Evolutionary conservation across 92 coral and sea anemone species (phyloP), one percentile per base, ranked within the genome.

Genomic region (Zoanthus solanderi): DNA sequence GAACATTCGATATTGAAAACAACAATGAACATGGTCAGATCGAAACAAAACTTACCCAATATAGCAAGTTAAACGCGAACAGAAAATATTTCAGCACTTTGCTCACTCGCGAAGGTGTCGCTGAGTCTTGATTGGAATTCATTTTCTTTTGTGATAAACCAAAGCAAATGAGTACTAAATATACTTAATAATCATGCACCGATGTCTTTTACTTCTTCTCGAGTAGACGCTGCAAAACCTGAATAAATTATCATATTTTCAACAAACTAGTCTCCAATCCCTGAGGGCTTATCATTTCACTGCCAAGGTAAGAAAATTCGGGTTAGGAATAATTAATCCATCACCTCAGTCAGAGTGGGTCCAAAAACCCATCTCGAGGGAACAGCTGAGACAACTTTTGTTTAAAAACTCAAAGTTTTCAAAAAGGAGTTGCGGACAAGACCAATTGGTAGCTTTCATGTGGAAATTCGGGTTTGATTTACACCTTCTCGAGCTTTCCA

Each of bases 1-100:
- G 48, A 50, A 50, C 56, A 50, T 50, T 50, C 16, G 5, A 28
- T 60, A 65, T 1, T 68, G 61, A 63, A 58, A 58, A 65, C 37
- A 52, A 56, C 48, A 17, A 74, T 46, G 31, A 16, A 42, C 56
- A 56, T 14, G 16, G 67, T 60, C 6, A 14, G 6, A 23, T 23
- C 75, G 42, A 44, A 56, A n/a, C 31, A 61, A 53, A 32, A 94
- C 99, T 94, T 91, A 97, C 99, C 99, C 99, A 97, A 87, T 93
- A 97, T 14, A 97, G 87, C 9, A 97, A 92, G 72, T 96, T 97
- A 79, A 97, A 97, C 31, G 78, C 96, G 74, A 97, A 97, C 42
- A 97, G 83, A 2, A 86, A 53, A 81, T 96, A 97, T 79, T 97
- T 97, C 66, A 97, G 72, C 29, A 88, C 91, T 81, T 88, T 95